Evolutionary conservation across 2,888 invertebrate species (phyloP).

Genomic region (Druceiella hillmani): DNA sequence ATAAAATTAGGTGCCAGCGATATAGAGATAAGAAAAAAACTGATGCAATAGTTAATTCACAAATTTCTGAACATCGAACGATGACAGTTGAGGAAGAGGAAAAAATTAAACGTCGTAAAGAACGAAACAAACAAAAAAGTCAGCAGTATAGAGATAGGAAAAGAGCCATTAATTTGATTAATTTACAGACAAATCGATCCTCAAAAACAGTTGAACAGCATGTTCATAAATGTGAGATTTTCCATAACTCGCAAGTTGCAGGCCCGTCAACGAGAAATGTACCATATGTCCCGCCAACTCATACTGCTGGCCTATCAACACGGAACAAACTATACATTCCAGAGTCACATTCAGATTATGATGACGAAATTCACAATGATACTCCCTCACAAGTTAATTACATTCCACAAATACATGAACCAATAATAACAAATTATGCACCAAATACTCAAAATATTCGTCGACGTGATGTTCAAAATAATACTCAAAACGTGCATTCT

Average conservation of each 20-base stretch:
- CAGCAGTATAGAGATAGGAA: slow-evolving; percentile 14
- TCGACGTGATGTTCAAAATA: slow-evolving; percentile 3
- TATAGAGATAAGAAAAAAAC: slow-evolving; percentile 8
- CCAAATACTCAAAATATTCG: slow-evolving; percentile 10
- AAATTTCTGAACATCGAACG: not conserved
- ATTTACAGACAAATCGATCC: slow-evolving; percentile 10
- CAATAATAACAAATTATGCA: slow-evolving; percentile 12
- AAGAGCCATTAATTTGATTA: slow-evolving; percentile 11
- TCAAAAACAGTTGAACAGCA: slow-evolving; percentile 7
- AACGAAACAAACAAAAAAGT: slow-evolving; percentile 12
- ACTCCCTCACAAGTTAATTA: slow-evolving; percentile 10
- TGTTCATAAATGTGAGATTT: slow-evolving; percentile 5
- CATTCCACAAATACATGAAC: slow-evolving; percentile 13
- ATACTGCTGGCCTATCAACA: slow-evolving; percentile 10
- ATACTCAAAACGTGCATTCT: slow-evolving; percentile 12
- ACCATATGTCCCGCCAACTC: slow-evolving; percentile 14
- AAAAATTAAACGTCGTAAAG: slow-evolving; percentile 10
- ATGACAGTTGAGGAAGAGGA: slow-evolving; percentile 2
- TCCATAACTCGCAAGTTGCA: slow-evolving; percentile 9
- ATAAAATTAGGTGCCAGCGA: slow-evolving; percentile 9
- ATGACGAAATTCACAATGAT: slow-evolving; percentile 19
- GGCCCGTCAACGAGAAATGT: slow-evolving; percentile 14
- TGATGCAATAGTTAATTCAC: slow-evolving; percentile 2
- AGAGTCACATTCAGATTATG: slow-evolving; percentile 13
- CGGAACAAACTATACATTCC: slow-evolving; percentile 8